phyloP scores from a whole-genome alignment of 2,797 vertebrate genomes.

The Lophius americanus region DNA sequence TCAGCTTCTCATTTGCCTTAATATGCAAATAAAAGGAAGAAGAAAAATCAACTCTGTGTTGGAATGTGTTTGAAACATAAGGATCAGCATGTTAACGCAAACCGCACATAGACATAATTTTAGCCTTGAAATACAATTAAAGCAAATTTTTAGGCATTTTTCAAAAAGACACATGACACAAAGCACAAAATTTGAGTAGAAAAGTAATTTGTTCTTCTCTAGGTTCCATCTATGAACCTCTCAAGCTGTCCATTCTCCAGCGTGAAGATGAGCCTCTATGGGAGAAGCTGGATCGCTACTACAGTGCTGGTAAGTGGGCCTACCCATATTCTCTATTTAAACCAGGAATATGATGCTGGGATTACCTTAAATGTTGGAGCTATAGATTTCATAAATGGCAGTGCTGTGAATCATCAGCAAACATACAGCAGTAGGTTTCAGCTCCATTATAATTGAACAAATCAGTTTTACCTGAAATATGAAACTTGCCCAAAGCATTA shows the following conservation, averaged over 20 bases:
- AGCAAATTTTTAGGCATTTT: neutral
- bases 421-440: neutral
- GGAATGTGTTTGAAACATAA: neutral
- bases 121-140: neutral
- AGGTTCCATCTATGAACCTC: slow-evolving; percentile 98
- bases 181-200: neutral
- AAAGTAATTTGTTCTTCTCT: slow-evolving; percentile 22
- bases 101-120: neutral
- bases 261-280: slow-evolving; percentile 88
- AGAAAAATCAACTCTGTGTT: neutral
- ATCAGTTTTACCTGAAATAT: neutral
- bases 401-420: neutral
- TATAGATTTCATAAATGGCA: neutral
- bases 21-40: neutral
- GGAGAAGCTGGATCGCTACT: slow-evolving; percentile 94
- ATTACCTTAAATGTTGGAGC: neutral
- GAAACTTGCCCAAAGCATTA: neutral
- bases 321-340: no score
- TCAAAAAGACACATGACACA: neutral
- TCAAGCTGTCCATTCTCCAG: slow-evolving; percentile 89
- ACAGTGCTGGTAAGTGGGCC: slow-evolving; percentile 86
- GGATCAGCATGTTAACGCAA: no score
- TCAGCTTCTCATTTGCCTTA: slow-evolving; percentile 11
- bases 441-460: neutral
- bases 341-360: neutral